Evolutionary conservation across 2,888 invertebrate genomes (phyloP), one percentile per base, ranked within the genome.

Genomic region (Heteromurus nitidus): DNA sequence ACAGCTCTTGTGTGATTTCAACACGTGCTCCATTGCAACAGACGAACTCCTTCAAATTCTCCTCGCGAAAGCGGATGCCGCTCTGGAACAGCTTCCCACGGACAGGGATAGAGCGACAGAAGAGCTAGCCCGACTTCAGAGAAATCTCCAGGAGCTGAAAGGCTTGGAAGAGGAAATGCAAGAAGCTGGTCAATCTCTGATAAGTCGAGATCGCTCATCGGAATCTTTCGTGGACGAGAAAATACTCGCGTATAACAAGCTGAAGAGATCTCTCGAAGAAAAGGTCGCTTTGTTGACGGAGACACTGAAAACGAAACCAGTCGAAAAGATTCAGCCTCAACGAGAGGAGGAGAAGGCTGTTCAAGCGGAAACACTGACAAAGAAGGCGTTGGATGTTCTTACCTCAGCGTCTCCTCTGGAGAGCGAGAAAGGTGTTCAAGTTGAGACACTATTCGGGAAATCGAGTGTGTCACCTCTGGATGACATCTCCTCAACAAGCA

Each of bases 371-470:
- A 84, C 83, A 0, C 73, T 82, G 47, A 75, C 76, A 30, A 76
- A 82, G 75, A 65, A 30, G 53, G 47, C 68, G 11, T 82, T 75
- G 3, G 55, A 60, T n/a, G 77, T 81, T 7, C 92, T 95, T 90
- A 94, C 94, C 11, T 93, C 95, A 84, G 94, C 95, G 0, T 90
- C 94, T 7, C 93, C 91, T 89, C 93, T 94, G 89, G 95, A 95
- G 88, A 92, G 92, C 18, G 95, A 96, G 87, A 92, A 92, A 0
- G 93, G 93, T 0, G 93, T 95, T 3, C 96, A 96, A 91, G 96
- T 96, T 0, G 93, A 95, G 88, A 96, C 96, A 0, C 89, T 96
- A 50, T 74, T 60, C 28, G 13, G 26, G 18, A 24, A 36, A 36
- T 30, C n/a, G n/a, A 28, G 26, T 24, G 53, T 24, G n/a, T 36